These are phyloP conservation scores for Tetanocera ferruginea DNA, from an alignment of 2,888 invertebrate species.

Conservation along the genomic window DNA sequence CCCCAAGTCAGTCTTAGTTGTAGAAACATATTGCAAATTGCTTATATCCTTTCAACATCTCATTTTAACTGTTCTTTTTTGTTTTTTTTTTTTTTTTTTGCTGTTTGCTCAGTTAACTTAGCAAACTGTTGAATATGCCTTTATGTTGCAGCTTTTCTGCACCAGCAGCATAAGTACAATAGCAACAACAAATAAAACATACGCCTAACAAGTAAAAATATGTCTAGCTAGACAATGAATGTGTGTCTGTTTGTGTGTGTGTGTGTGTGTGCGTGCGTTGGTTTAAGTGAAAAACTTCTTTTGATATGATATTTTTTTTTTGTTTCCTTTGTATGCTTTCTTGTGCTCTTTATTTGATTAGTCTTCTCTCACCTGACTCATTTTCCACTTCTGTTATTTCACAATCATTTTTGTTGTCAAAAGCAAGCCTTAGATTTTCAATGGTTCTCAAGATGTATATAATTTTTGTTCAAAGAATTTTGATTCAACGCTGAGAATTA, in stretches of 20 bases:
- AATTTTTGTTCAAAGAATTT: conserved; percentile 10
- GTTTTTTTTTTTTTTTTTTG: not conserved
- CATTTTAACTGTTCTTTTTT: not conserved
- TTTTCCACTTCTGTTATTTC: conserved; percentile 28
- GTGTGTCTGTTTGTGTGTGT: not conserved
- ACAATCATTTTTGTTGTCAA: conserved; percentile 32
- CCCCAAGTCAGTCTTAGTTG: too few species aligned
- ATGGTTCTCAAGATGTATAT: conserved; percentile 25
- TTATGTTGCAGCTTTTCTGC: not conserved
- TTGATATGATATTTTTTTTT: not conserved
- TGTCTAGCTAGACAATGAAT: not conserved
- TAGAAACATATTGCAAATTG: not conserved
- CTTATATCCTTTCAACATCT: not conserved
- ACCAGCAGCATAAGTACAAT: not conserved
- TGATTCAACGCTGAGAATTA: not conserved
- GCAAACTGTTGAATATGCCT: conserved; percentile 31
- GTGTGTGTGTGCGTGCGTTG: not conserved
- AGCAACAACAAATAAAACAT: not conserved
- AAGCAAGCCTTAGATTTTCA: conserved; percentile 28
- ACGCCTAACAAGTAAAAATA: not conserved
- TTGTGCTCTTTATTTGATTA: not conserved
- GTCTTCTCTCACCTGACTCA: conserved; percentile 26
- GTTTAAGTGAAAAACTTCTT: not conserved
- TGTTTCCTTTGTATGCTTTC: not conserved
- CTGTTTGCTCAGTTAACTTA: not conserved